Evolutionary conservation across 2,888 invertebrate species (phyloP), one percentile per base, ranked within the genome.

Genomic region (Drosophila basisetae): DNA sequence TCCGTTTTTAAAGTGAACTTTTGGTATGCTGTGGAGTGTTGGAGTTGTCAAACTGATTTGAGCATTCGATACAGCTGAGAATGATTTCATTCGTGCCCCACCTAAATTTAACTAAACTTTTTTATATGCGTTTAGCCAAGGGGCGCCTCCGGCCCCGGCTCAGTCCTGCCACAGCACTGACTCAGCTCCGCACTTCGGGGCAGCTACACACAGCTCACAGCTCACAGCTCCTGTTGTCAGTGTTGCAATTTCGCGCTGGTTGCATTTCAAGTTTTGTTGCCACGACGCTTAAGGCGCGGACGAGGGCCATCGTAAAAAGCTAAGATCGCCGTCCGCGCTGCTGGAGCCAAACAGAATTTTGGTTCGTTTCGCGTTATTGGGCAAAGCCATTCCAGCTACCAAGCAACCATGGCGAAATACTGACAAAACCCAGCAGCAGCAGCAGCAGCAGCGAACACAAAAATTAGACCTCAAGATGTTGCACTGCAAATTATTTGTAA

Each of bases 71-170:
- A 83, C 76, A 81, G 73, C 83, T 80, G 69, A 71, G 82, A 82
- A 85, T 83, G 82, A 78, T 87, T 88, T 84, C 79, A 81, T 88
- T 79, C 68, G 72, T 70, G 80, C 89, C 78, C 82, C 82, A 84
- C 84, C 91, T 90, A 78, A 84, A 87, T 86, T 80, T 77, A 73
- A 76, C 84, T 89, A 87, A 80, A 84, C 80, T 89, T 89, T 84
- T 89, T 83, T 90, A 90, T 90, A 78, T 83, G 74, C 63, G 87
- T 76, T 88, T 90, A 90, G 89, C 88, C 90, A 89, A 83, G 71
- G 77, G 87, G 88, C 89, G 85, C 89, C 90, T 72, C 49, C 56
- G 68, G 66, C 50, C 30, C 33, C 41, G 9, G 22, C 58, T 33
- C 31, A 49, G 47, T 31, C 28, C 50, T 22, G 39, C 25, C 35